phyloP scores from a whole-genome alignment of 2,113 vertebrate genomes.

The pig (Sus scrofa) region DNA sequence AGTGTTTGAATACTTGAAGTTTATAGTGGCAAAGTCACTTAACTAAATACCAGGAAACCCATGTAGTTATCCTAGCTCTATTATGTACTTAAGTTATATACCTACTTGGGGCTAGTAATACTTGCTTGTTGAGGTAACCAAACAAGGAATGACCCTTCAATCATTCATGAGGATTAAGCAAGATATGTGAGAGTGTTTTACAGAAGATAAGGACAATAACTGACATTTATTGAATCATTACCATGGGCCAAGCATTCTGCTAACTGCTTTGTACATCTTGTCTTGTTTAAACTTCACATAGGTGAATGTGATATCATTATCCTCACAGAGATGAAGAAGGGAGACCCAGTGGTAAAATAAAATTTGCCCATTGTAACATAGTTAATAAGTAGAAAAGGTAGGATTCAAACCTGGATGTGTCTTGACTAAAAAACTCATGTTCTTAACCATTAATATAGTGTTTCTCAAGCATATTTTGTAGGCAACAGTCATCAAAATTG shows the following conservation, averaged over 20 bases:
- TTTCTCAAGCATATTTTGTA: constrained; percentile 29
- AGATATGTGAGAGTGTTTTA: neutral
- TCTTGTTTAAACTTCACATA: neutral
- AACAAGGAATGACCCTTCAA: neutral
- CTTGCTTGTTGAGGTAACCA: constrained; percentile 14
- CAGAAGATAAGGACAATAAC: neutral
- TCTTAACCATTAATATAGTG: neutral
- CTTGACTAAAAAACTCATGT: neutral
- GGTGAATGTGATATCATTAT: neutral
- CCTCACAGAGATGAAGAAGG: neutral
- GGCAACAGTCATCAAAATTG: neutral
- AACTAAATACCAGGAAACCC: neutral
- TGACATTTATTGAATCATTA: constrained; percentile 39
- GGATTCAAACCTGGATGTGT: neutral
- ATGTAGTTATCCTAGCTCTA: neutral
- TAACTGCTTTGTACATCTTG: neutral
- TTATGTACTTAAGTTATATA: neutral
- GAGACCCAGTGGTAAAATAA: neutral
- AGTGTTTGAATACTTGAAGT: neutral
- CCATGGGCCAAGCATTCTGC: neutral
- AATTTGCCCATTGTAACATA: neutral
- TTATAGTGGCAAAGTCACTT: constrained; percentile 6
- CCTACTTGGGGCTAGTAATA: neutral
- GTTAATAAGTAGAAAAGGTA: neutral
- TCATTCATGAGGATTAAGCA: neutral